Percentiles rank a stretch among this genome's conserved stretches.
Conservation (phyloP, 2,797 vertebrate genomes). For the Alcedo atthis region DNA sequence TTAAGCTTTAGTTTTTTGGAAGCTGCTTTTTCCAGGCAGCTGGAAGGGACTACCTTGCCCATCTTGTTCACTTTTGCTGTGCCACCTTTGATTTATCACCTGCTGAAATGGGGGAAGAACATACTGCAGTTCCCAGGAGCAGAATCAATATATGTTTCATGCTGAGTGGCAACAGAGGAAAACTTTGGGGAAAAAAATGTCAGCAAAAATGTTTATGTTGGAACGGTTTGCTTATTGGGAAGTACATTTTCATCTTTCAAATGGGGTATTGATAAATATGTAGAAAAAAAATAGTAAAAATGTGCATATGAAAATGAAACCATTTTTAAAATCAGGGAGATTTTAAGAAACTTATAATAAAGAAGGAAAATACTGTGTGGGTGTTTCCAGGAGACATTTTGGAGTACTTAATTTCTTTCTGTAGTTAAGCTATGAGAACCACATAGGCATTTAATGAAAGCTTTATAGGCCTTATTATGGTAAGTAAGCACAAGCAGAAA, state of each 20-base stretch:
- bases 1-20: not conserved
- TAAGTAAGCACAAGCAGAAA: not conserved
- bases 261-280: not conserved
- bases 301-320: not conserved
- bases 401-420: not conserved
- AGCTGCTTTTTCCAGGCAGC: not conserved
- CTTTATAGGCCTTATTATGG: not conserved
- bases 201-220: not conserved
- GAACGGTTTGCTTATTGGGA: not conserved
- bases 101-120: not conserved
- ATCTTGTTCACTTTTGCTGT: not conserved
- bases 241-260: not conserved
- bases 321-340: not conserved
- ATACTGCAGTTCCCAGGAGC: not conserved
- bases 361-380: not conserved
- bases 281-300: not conserved
- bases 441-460: not conserved
- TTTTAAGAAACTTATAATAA: not conserved
- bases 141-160: not conserved
- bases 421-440: not conserved
- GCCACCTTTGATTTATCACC: slow-evolving; percentile 41
- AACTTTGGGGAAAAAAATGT: slow-evolving; percentile 7
- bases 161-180: not conserved
- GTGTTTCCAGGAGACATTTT: not conserved
- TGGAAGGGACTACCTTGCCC: not conserved